Base-by-base conservation (phyloP, 37 sponge, comb jelly and placozoan species). In the Axinella damicornis region DNA sequence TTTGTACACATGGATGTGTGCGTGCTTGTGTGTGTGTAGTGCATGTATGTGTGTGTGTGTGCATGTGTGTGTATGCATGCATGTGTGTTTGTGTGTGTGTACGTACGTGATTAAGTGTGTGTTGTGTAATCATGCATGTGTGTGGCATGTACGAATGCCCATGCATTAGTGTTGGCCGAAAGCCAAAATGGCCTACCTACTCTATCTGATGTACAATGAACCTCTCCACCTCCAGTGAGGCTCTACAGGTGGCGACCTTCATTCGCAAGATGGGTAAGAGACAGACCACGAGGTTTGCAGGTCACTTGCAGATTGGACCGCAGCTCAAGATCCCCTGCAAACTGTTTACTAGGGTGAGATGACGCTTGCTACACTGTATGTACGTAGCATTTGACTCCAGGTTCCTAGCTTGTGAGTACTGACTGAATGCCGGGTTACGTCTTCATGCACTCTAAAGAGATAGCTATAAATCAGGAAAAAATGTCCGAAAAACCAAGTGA, bases 261-360 rank as follows among this genome's bases (percentile, higher is more conserved):
- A 90, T 94, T 53, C 79, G 67, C 0, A 87, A 92, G 38, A 86
- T 38, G 46, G 84, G 84, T 17, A 94, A 91, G 82, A 90, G 75
- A 62, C 93, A 93, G 63, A 96, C 94, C 1, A 87, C 96, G 56
- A 76, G 88, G 35, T 96, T 96, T 78, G 64, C 86, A 24, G 96
- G 96, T 14, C 57, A 71, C 52, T 40, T 96, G 58, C 94, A 93
- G 64, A 90, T 96, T 32, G 96, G 96, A 0, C 19, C 82, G n/a
- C 36, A 83, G 36, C 63, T 93, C n/a, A 86, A 90, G 78, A 87
- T 95, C 22, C 69, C 83, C n/a, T 89, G 90, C 81, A 93, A 93
- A 63, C 82, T 93, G n/a, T 93, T 85, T 77, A 93, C 94, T 54
- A 89, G 89, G 71, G 94, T 91, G 31, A 59, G 88, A 0, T 52